Conservation (phyloP, 1,140 invertebrate genomes). For the Bombus superbus region DNA sequence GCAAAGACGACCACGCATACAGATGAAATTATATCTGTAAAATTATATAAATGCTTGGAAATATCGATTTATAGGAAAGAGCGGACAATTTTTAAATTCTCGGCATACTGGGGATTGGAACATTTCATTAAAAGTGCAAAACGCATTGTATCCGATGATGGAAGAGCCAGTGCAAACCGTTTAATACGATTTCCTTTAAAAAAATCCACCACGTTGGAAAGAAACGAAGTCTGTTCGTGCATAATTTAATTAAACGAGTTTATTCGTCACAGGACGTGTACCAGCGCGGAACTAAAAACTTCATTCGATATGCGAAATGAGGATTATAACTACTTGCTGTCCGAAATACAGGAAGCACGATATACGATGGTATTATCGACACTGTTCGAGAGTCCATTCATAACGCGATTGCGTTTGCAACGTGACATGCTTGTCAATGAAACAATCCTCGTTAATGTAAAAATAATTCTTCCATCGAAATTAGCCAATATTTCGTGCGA, state of each 20-base stretch:
- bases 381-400: neutral
- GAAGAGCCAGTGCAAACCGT: neutral
- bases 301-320: neutral
- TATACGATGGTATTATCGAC: conserved; percentile 1
- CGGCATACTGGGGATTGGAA: neutral
- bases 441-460: conserved; percentile 12
- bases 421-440: neutral
- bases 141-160: neutral
- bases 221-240: neutral
- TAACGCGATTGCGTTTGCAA: conserved; percentile 10
- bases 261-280: neutral
- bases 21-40: too few relatives aligned
- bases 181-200: neutral
- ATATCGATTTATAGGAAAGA: neutral
- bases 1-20: neutral
- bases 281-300: neutral
- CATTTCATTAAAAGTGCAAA: neutral
- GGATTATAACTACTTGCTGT: neutral
- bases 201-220: neutral
- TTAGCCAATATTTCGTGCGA: neutral
- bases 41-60: neutral
- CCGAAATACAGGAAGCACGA: neutral
- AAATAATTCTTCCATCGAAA: conserved; percentile 15
- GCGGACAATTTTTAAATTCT: neutral
- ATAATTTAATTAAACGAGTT: neutral